Evolutionary conservation across 2,113 vertebrate species (phyloP), one percentile per base, ranked within the genome.

Genomic region (Leptosomus discolor): DNA sequence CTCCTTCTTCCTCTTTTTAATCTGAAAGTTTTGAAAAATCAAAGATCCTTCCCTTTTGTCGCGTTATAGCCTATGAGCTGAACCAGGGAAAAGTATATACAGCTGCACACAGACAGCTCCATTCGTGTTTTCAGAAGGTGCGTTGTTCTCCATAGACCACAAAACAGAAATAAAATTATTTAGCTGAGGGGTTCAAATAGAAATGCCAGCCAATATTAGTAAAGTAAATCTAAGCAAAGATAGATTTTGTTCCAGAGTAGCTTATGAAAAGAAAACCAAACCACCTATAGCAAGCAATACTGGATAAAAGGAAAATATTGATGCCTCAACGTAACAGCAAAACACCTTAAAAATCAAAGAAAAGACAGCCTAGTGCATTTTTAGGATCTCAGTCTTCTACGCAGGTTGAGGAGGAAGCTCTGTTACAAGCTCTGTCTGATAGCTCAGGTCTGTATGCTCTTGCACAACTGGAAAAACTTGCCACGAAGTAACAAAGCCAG

Each of bases 171-270:
- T 85, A 92, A 53, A 89, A 84, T 41, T 91, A 76, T 94, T 97
- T 86, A 92, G 50, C 69, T 93, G 86, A 95, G 46, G 94, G 50
- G 32, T 61, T 93, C 80, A 96, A 89, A 51, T 77, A 75, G 84
- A 95, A 94, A 94, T 68, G 39, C 88, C 90, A 97, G 51, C 53
- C 77, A 93, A 19, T 56, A 92, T 96, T 88, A 94, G 56, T 78
- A 95, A 97, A 83, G 93, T 87, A 69, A 93, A 90, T 70, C 58
- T 78, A 74, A 96, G 91, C 88, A 90, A 95, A 96, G 88, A 93
- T 83, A 94, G 73, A 87, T 65, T 87, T 85, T 92, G 34, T 50
- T 82, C 78, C 81, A n/a, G 68, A 90, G 53, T 56, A 91, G 80
- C 24, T 88, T 73, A 45, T 61, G 84, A 92, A 91, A 94, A 56